Conservation (phyloP, 2,113 vertebrate species). For the Corvus cornix region DNA sequence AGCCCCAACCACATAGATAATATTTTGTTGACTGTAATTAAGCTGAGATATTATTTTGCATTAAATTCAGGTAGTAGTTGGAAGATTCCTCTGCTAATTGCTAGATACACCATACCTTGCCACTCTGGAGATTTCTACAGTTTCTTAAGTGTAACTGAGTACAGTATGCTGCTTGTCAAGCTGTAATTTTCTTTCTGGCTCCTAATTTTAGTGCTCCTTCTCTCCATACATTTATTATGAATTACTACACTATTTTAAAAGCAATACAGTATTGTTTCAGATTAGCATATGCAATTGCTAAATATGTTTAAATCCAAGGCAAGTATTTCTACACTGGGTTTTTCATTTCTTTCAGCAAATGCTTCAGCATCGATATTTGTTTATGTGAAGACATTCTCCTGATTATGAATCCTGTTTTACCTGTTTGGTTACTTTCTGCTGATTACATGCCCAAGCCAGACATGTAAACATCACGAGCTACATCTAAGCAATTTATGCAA, state of each 20-base stretch:
- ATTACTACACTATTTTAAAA: neutral
- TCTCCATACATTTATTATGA: neutral
- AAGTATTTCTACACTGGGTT: neutral
- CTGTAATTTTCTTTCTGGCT: slow-evolving; percentile 28
- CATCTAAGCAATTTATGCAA: neutral
- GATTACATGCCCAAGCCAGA: slow-evolving; percentile 18
- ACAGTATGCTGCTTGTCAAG: slow-evolving; percentile 5
- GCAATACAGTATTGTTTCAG: slow-evolving; percentile 24
- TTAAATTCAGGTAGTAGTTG: neutral
- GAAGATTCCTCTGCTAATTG: slow-evolving; percentile 10
- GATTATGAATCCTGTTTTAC: slow-evolving; percentile 47
- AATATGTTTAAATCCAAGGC: neutral
- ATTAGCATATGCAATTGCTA: slow-evolving; percentile 1
- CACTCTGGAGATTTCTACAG: neutral
- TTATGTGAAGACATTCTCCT: neutral
- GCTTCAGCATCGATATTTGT: neutral
- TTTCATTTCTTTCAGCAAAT: neutral
- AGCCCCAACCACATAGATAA: neutral
- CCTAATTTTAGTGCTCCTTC: slow-evolving; percentile 19
- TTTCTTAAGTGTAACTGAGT: slow-evolving; percentile 1
- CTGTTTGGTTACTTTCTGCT: slow-evolving; percentile 47
- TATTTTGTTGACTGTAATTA: neutral
- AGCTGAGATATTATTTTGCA: neutral
- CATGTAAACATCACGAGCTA: neutral
- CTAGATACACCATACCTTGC: neutral